A percentile compares a stretch with the other conserved stretches of the same genome.
phyloP scores from a whole-genome alignment of 2,888 invertebrate species.

The Lottia gigantea region DNA sequence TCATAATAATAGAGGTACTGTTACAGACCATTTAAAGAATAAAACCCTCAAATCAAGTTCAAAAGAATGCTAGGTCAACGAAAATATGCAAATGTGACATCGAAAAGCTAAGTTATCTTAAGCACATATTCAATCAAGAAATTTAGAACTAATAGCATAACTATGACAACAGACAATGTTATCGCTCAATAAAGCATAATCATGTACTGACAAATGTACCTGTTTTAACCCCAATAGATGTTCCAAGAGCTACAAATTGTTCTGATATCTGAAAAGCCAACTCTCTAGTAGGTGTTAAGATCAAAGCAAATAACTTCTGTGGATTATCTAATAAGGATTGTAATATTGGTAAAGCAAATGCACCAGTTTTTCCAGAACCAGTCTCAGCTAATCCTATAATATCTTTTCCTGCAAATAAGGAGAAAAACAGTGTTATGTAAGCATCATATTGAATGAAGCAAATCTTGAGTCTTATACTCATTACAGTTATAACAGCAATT shows the following conservation, averaged over 20 bases:
- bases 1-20: not conserved
- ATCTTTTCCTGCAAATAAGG: conserved; percentile 78
- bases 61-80: too few relatives aligned
- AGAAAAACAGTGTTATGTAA: not conserved
- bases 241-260: conserved; percentile 93
- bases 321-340: conserved; percentile 91
- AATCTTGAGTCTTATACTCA: not conserved
- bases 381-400: conserved; percentile 83
- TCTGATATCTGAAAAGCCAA: conserved; percentile 98
- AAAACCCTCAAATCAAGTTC: too few relatives aligned
- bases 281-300: conserved; percentile 96
- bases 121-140: too few relatives aligned
- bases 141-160: too few relatives aligned
- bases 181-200: too few relatives aligned
- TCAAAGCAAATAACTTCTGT: conserved; percentile 83
- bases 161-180: too few relatives aligned
- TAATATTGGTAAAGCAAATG: conserved; percentile 95
- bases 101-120: too few relatives aligned
- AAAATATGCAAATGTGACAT: too few relatives aligned
- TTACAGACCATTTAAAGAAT: too few relatives aligned
- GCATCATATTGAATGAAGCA: too few relatives aligned
- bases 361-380: conserved; percentile 96
- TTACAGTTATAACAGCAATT: too few relatives aligned
- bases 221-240: conserved; percentile 92
- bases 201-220: conserved; percentile 56